These are phyloP conservation scores for Corapipo altera DNA, from an alignment of 2,113 vertebrate species.

Conservation along the genomic window DNA sequence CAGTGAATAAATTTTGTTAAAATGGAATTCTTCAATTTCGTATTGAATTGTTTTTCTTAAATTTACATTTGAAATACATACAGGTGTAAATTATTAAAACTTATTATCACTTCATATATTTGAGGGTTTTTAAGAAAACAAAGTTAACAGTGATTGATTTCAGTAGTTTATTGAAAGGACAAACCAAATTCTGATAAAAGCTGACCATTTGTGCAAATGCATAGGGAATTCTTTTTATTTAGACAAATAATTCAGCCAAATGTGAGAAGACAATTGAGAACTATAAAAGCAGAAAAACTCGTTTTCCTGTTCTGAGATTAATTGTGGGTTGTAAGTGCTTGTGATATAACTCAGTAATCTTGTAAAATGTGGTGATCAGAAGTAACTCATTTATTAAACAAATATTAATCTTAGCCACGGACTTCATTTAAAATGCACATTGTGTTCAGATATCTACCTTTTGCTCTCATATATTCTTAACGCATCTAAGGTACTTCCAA, in stretches of 20 bases:
- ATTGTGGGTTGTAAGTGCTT: neutral
- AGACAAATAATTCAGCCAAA: conserved; percentile 1
- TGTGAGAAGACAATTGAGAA: neutral
- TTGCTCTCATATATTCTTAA: neutral
- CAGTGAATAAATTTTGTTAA: neutral
- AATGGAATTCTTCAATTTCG: neutral
- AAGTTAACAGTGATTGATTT: neutral
- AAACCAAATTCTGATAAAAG: conserved; percentile 32
- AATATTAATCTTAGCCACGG: neutral
- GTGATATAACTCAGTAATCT: neutral
- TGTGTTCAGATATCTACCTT: neutral
- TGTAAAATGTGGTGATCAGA: neutral
- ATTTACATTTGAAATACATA: neutral
- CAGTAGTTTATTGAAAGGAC: conserved; percentile 33
- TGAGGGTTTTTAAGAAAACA: neutral
- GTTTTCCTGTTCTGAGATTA: neutral
- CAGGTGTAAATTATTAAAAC: neutral
- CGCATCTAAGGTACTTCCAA: neutral
- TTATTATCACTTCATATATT: neutral
- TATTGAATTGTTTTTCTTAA: neutral
- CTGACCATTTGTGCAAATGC: neutral
- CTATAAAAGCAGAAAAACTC: neutral
- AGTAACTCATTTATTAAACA: neutral
- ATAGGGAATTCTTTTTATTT: neutral
- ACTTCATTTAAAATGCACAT: neutral